These are phyloP conservation scores for Eolophus roseicapilla DNA, from an alignment of 2,113 vertebrate genomes.

Conservation along the genomic window DNA sequence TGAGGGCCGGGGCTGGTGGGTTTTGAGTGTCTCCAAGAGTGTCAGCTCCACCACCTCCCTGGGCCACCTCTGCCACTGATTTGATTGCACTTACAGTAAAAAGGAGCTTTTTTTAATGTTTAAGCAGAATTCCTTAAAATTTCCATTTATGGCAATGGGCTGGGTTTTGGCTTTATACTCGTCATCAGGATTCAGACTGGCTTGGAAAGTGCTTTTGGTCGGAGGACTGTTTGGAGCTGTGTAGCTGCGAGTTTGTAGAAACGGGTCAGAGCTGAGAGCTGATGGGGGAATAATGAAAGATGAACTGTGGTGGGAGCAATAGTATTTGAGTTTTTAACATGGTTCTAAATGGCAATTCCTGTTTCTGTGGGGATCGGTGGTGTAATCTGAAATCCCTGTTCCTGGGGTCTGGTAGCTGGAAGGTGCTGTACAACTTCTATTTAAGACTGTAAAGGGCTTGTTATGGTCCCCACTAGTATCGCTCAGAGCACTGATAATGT, in stretches of 20 bases:
- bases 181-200: not conserved
- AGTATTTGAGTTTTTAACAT: not conserved
- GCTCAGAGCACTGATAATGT: not conserved
- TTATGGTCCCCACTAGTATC: accelerated
- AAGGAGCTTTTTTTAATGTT: not conserved
- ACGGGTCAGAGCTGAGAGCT: not conserved
- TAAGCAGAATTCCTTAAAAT: not conserved
- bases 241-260: not conserved
- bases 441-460: not conserved
- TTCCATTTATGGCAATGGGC: not conserved
- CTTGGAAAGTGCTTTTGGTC: not conserved
- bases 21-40: not conserved
- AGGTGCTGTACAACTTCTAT: not conserved
- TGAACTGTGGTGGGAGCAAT: not conserved
- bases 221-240: not conserved
- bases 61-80: not conserved
- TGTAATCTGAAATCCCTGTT: not conserved
- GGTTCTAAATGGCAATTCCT: not conserved
- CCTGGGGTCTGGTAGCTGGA: not conserved
- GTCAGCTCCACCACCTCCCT: not conserved
- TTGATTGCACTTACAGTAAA: not conserved
- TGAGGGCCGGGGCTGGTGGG: not conserved
- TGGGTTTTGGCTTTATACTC: not conserved
- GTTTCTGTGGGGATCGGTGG: not conserved
- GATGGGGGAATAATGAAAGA: not conserved